Percentiles rank a stretch among this genome's conserved stretches.
These are phyloP conservation scores for Zaprionus tsacasi DNA, from an alignment of 1,140 invertebrate genomes.

Conservation along the genomic window DNA sequence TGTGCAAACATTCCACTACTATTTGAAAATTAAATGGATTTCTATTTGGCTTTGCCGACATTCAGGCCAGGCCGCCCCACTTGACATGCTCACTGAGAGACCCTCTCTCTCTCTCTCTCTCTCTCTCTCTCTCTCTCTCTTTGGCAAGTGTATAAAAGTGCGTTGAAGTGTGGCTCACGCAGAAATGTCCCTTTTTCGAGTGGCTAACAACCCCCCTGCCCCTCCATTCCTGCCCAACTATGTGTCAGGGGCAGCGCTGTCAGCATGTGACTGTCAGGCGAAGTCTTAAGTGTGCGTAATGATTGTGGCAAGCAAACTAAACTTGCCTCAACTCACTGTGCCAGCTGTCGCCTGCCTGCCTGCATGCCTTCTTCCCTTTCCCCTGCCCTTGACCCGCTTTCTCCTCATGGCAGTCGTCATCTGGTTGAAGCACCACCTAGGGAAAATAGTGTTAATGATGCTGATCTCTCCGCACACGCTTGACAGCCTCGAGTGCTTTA, in stretches of 20 bases:
- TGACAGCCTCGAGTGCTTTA: slow-evolving; percentile 65
- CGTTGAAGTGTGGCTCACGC: slow-evolving; percentile 56
- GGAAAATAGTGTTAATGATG: slow-evolving; percentile 82
- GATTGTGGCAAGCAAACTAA: slow-evolving; percentile 70
- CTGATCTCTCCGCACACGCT: slow-evolving; percentile 72
- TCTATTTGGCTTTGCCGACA: slow-evolving; percentile 69
- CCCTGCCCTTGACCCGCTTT: neutral
- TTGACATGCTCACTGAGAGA: slow-evolving; percentile 49
- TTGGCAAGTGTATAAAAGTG: slow-evolving; percentile 55
- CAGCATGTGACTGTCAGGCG: slow-evolving; percentile 56
- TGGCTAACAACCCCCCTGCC: slow-evolving; percentile 10
- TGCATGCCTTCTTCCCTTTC: neutral
- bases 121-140: neutral
- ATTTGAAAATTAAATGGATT: slow-evolving; percentile 82
- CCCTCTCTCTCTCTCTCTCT: no score
- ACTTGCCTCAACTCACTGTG: slow-evolving; percentile 49
- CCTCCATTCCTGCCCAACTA: slow-evolving; percentile 1
- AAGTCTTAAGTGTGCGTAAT: slow-evolving; percentile 75
- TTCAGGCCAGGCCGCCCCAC: slow-evolving; percentile 49
- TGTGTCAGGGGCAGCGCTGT: slow-evolving; percentile 59
- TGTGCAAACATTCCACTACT: slow-evolving; percentile 69
- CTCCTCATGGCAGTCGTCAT: slow-evolving; percentile 38
- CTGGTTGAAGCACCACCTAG: slow-evolving; percentile 70
- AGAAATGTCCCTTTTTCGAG: slow-evolving; percentile 61
- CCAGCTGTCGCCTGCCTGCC: slow-evolving; percentile 7